These are phyloP conservation scores for Bhutanitis thaidina DNA, from an alignment of 2,888 invertebrate species.

Conservation along the genomic window DNA sequence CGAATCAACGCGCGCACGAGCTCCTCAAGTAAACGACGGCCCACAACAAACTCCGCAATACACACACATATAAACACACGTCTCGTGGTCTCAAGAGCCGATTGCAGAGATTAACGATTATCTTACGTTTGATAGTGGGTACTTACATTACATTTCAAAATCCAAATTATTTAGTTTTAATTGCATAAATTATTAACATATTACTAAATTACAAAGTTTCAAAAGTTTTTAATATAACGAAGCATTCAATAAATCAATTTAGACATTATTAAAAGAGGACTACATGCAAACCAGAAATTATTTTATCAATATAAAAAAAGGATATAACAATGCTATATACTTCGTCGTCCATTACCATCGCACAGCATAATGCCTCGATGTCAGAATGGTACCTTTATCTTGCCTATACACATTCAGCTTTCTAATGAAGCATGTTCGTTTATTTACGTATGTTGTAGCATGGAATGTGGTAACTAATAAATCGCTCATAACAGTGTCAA, in stretches of 20 bases:
- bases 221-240: no score
- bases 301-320: no score
- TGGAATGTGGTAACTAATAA: slow-evolving; percentile 1
- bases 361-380: neutral
- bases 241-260: no score
- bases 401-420: slow-evolving; percentile 7
- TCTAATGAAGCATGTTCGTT: slow-evolving; percentile 2
- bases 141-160: no score
- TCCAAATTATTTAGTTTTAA: no score
- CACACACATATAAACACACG: slow-evolving; percentile 32
- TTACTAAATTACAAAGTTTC: no score
- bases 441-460: neutral
- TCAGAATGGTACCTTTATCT: neutral
- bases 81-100: slow-evolving; percentile 47
- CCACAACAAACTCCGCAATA: slow-evolving; percentile 34
- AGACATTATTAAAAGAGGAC: no score
- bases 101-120: slow-evolving; percentile 10
- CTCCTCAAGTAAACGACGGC: slow-evolving; percentile 88
- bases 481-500: slow-evolving; percentile 1
- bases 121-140: no score
- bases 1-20: slow-evolving; percentile 97
- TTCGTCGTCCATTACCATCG: neutral
- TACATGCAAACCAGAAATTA: no score
- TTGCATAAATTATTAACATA: no score
- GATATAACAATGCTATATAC: no score